phyloP scores from a whole-genome alignment of 2,113 vertebrate species.

The Aythya baeri region DNA sequence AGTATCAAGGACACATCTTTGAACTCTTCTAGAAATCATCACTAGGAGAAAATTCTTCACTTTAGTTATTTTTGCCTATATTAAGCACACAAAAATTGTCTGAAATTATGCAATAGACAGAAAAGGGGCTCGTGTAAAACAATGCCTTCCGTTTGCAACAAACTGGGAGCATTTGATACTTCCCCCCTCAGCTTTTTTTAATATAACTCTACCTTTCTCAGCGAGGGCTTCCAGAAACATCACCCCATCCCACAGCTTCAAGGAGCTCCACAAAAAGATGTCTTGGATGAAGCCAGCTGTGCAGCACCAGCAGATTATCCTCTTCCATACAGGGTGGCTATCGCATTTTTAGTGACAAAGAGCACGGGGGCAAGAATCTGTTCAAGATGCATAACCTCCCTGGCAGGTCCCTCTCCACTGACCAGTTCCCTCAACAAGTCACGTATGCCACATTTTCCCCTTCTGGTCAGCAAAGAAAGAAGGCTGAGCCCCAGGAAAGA shows the following conservation, averaged over 20 bases:
- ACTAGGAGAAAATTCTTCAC: neutral
- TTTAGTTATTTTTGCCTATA: neutral
- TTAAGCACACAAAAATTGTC: neutral
- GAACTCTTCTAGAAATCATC: neutral
- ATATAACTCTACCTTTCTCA: neutral
- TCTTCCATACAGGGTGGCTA: neutral
- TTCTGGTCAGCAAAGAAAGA: neutral
- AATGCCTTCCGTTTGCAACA: neutral
- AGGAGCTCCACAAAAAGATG: accelerated
- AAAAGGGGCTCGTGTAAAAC: neutral
- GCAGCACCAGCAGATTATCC: neutral
- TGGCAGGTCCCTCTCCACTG: accelerated
- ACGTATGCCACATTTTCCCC: neutral
- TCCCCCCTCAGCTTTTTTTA: neutral
- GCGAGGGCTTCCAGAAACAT: neutral
- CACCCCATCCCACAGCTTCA: neutral
- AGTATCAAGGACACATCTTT: neutral
- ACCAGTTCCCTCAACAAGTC: neutral
- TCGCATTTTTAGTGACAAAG: accelerated
- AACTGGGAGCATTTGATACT: neutral
- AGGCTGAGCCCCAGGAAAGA: neutral
- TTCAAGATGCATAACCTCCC: neutral
- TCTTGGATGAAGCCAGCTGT: neutral
- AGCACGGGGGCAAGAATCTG: accelerated
- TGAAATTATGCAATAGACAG: neutral